Evolutionary conservation across 2,888 invertebrate species (phyloP), one percentile per base, ranked within the genome.

Genomic region (Heteromurus nitidus): DNA sequence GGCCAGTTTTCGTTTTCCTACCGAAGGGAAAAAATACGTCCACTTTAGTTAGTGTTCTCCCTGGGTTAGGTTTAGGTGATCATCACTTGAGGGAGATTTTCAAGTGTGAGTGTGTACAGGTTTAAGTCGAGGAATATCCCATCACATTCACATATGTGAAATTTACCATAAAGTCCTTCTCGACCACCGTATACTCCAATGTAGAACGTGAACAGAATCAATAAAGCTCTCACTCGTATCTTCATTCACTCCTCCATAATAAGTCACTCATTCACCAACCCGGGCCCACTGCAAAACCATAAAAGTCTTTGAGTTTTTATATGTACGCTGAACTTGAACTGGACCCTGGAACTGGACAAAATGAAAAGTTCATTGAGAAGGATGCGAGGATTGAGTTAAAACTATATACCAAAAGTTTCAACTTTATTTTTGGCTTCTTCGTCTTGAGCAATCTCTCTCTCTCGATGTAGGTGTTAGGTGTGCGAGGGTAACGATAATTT

Each of bases 1-100:
- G 84, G 70, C 77, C 80, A 79, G 70, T 79, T 79, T n/a, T n/a
- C n/a, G n/a, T n/a, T 55, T 79, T 79, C 70, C 64, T 62, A 47
- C 65, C 44, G 36, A n/a, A 58, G 67, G 68, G 44, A 20, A 74
- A 76, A 55, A 76, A 68, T 58, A 44, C 36, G 9, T 50, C 44
- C 16, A 62, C 9, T 24, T 9, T 24, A 42, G 44, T 60, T 26
- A 55, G 31, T 53, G 22, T 31, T 74, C 36, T 74, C 18, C 22
- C 26, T 20, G 24, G 22, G 47, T 13, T 64, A 36, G 31, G 5
- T 60, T 3, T 60, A 36, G 53, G 28, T 75, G 65, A 75, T 65
- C 74, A 75, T 75, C 65, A 55, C 65, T 55, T 44, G 36, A 64
- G 18, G n/a, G 53, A 65, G 65, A 75, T 55, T 75, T 74, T 75